Base-by-base conservation (phyloP, 2,888 invertebrate genomes). In the Endotricha flammealis region DNA sequence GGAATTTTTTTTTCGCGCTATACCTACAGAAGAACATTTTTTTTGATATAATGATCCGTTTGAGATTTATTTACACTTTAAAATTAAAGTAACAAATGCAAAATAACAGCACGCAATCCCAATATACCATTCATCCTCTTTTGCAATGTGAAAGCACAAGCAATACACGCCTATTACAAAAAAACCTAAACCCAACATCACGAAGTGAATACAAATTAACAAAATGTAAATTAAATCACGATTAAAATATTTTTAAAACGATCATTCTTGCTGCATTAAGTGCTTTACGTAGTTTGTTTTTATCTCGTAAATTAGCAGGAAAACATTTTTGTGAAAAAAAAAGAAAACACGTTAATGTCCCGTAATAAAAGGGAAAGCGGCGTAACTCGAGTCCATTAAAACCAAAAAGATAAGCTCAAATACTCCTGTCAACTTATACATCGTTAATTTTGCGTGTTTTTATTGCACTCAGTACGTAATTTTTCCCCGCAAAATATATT, bases 361-460 rank as follows among this genome's bases (percentile, higher is more conserved):
- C 49, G 46, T 57, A 61, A 53, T 60, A 54, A 54, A 67, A 64
- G 55, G 54, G 53, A 53, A 57, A 57, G 46, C 24, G 41, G 32
- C 29, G 41, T 58, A 67, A 61, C 63, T 66, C 64, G 57, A 52
- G 49, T 49, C 67, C 76, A 73, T 75, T 79, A 77, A 75, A 68
- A 59, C 52, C 54, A 53, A 54, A 53, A 43, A 80, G 81, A 82
- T 82, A 81, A 81, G 78, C 75, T 59, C 57, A 60, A 58, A 55
- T 53, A 57, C 52, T 46, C 46, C 80, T 78, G 81, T 81, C 82
- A 76, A 77, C 80, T 73, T 69, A 58, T 68, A 79, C 78, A 74
- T 82, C 81, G 81, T 82, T 82, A 82, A 83, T 83, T 80, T 78
- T 55, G 56, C 58, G 59, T 72, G 65, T 79, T 83, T 82, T 81